Percentiles rank a stretch among this genome's conserved stretches.
phyloP scores from a whole-genome alignment of 2,888 invertebrate species.

The Notodonta ziczac region DNA sequence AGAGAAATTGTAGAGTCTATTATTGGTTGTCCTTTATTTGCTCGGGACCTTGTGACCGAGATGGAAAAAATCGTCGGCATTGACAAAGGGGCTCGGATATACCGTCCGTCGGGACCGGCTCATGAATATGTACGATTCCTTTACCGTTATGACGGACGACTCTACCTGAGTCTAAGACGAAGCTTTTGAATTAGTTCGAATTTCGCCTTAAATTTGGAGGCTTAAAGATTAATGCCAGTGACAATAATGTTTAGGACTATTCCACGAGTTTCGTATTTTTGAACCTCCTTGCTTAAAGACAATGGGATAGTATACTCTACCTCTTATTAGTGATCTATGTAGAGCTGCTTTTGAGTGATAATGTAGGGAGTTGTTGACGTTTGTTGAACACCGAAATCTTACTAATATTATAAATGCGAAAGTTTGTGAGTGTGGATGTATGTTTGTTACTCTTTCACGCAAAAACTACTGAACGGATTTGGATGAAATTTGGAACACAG shows the following conservation, averaged over 20 bases:
- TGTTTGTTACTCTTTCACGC: too few relatives aligned
- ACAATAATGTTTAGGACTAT: not conserved
- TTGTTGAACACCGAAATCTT: too few relatives aligned
- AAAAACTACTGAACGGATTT: too few relatives aligned
- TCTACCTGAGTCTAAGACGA: slow-evolving; percentile 26
- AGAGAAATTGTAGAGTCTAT: slow-evolving; percentile 19
- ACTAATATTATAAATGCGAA: too few relatives aligned
- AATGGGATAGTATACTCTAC: too few relatives aligned
- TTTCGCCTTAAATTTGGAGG: not conserved
- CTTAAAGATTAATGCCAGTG: not conserved
- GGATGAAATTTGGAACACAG: too few relatives aligned
- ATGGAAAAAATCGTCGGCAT: slow-evolving; percentile 30
- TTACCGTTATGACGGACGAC: slow-evolving; percentile 32
- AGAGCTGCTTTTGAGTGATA: too few relatives aligned
- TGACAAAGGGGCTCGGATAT: slow-evolving; percentile 33
- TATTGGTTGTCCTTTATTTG: slow-evolving; percentile 22
- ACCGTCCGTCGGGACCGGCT: slow-evolving; percentile 24
- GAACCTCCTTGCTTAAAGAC: too few relatives aligned
- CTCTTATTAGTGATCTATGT: too few relatives aligned
- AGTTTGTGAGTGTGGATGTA: too few relatives aligned
- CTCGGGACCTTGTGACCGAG: slow-evolving; percentile 11
- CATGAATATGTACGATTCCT: slow-evolving; percentile 39
- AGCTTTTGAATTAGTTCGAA: slow-evolving; percentile 12
- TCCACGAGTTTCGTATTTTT: too few relatives aligned
- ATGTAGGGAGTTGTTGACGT: too few relatives aligned